These are phyloP conservation scores for Barbus barbus DNA, from an alignment of 2,113 vertebrate genomes.

Conservation along the genomic window DNA sequence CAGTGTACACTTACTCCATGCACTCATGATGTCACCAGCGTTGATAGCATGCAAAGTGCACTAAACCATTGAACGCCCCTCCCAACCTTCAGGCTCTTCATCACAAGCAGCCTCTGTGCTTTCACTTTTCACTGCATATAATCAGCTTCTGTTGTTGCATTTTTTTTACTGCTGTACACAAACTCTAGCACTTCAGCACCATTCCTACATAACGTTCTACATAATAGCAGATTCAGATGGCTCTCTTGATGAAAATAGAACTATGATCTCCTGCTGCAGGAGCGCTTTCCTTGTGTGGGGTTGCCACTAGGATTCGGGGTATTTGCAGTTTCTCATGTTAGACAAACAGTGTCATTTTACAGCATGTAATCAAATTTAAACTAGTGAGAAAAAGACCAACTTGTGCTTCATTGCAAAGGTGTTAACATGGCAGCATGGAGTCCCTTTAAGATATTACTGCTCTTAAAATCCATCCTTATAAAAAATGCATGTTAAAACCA, in stretches of 20 bases:
- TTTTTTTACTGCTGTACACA: background rate
- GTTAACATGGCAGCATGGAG: background rate
- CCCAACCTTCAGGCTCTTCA: conserved; percentile 22
- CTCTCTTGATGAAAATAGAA: background rate
- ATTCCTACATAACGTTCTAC: background rate
- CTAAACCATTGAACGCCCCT: background rate
- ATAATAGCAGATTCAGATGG: background rate
- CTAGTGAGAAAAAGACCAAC: too few species aligned
- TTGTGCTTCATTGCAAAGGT: background rate
- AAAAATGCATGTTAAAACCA: background rate
- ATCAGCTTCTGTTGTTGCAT: conserved; percentile 9
- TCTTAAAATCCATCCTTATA: background rate
- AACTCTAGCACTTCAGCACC: background rate
- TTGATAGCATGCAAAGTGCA: background rate
- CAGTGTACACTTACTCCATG: background rate
- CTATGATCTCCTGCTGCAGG: background rate
- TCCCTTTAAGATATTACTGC: background rate
- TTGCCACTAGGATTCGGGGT: background rate
- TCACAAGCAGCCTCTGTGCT: conserved; percentile 4
- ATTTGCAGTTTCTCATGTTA: background rate
- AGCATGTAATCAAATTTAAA: background rate
- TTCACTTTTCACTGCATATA: conserved; percentile 9
- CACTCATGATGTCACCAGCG: background rate
- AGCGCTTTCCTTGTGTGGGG: background rate
- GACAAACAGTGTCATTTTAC: background rate